Base-by-base conservation (phyloP, 2,888 invertebrate species). In the Mylabris sibirica region DNA sequence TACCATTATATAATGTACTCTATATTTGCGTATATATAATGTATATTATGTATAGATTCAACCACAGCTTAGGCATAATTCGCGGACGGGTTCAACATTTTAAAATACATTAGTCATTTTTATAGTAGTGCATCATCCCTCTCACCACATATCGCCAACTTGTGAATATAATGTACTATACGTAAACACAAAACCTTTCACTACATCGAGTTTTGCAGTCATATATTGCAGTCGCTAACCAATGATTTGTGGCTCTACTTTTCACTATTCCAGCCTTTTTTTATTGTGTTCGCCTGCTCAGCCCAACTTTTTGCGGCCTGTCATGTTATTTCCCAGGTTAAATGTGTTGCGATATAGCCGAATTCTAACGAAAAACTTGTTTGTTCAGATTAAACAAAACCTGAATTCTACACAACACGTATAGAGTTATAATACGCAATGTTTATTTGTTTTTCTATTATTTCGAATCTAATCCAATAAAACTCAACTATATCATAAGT, bases 131-230 rank as follows among this genome's bases (percentile, higher is more conserved):
- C 44, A 44, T 44, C 77, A 77, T 79, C 79, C 79, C 79, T 75
- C 74, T 71, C 72, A n/a, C n/a, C n/a, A n/a, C 75, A 76, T 76
- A 76, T 72, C 76, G 77, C 72, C 74, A 74, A 78, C 79, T 78
- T 77, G 80, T 77, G 78, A 80, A 80, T 79, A 78, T 79, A 80
- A 77, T 77, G 72, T 76, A 76, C 75, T 77, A 76, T 79, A 78
- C 77, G 79, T 75, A 80, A 80, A 81, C 79, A 80, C 80, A 80
- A 81, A 80, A 77, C 77, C 75, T 80, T 77, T 78, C 78, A 75
- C 74, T 79, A 77, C 75, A 79, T 80, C 77, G 77, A 75, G 77
- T 77, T 79, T 30, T 77, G 76, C 77, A 77, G 78, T 78, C 79
- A 77, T 78, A 81, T 79, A 80, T 81, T 76, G 79, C 79, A 75